Percentiles rank a stretch among this genome's conserved stretches.
Evolutionary conservation across 2,113 vertebrate genomes (phyloP).

Genomic region (Dipodomys ordii): DNA sequence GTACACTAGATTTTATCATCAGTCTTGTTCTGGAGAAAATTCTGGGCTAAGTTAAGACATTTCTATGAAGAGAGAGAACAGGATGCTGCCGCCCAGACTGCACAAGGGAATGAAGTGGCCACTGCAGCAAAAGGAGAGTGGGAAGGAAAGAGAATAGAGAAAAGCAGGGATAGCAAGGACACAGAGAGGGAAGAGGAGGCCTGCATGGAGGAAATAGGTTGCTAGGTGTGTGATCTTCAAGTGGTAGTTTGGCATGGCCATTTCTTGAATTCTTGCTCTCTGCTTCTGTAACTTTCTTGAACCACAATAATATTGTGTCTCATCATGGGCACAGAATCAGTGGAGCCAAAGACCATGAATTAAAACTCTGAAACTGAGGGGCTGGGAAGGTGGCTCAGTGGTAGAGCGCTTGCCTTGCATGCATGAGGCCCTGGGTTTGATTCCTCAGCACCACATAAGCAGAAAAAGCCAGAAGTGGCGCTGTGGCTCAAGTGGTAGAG

Average conservation of each 20-base stretch:
- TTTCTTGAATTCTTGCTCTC: background rate
- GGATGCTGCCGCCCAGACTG: background rate
- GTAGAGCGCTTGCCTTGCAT: too few relatives aligned
- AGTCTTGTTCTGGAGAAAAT: background rate
- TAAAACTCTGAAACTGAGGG: background rate
- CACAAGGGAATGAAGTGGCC: background rate
- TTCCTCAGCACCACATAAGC: too few relatives aligned
- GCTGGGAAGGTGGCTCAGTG: too few relatives aligned
- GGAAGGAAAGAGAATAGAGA: background rate
- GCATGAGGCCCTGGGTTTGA: too few relatives aligned
- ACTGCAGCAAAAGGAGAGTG: too few relatives aligned
- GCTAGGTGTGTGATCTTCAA: background rate
- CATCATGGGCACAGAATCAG: too few relatives aligned
- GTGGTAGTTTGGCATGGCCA: background rate
- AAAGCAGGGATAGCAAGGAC: background rate
- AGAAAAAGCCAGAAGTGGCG: too few relatives aligned
- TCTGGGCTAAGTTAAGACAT: background rate
- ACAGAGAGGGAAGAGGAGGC: background rate
- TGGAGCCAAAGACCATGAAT: background rate
- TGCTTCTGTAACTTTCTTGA: too few relatives aligned
- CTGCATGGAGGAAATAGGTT: background rate
- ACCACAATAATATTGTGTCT: too few relatives aligned
- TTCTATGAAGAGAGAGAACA: background rate
- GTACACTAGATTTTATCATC: background rate
- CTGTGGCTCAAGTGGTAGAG: too few relatives aligned